Conservation (phyloP, 2,888 invertebrate species). For the Callyntrura guangdongensis region DNA sequence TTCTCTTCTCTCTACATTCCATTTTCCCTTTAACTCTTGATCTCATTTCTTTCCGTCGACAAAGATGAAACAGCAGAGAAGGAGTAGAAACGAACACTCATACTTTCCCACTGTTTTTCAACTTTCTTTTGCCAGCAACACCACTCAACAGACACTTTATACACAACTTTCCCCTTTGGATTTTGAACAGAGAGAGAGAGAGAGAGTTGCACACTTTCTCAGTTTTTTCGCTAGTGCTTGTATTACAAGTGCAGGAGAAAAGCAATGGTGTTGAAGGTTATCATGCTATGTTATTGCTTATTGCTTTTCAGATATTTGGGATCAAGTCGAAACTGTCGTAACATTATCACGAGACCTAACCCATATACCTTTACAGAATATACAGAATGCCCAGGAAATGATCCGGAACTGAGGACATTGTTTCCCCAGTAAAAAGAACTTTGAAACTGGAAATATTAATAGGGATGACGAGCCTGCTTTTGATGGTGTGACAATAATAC, state of each 20-base stretch:
- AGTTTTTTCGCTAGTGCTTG: slow-evolving; percentile 18
- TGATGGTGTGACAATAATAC: no score
- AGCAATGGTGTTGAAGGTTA: slow-evolving; percentile 40
- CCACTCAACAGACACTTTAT: slow-evolving; percentile 15
- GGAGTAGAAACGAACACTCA: slow-evolving; percentile 48
- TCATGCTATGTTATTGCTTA: background rate
- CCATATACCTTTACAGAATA: background rate
- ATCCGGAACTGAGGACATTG: slow-evolving; percentile 44
- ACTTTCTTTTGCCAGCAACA: slow-evolving; percentile 38
- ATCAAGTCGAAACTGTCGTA: background rate
- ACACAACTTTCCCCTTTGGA: background rate
- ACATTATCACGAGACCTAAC: background rate
- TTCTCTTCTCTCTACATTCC: slow-evolving; percentile 40
- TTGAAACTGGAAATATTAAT: background rate
- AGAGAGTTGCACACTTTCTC: background rate
- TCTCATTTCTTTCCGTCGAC: slow-evolving; percentile 62
- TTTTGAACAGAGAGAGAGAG: background rate
- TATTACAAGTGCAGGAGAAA: slow-evolving; percentile 15
- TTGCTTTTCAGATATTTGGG: slow-evolving; percentile 13
- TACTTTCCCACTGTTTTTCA: slow-evolving; percentile 67
- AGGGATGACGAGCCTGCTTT: background rate
- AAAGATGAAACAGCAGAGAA: slow-evolving; percentile 34
- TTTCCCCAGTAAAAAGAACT: slow-evolving; percentile 46
- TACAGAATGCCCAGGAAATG: slow-evolving; percentile 31
- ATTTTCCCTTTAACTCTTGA: slow-evolving; percentile 58